Base-by-base conservation (phyloP, 2,113 vertebrate genomes). In the Solenodon paradoxus region DNA sequence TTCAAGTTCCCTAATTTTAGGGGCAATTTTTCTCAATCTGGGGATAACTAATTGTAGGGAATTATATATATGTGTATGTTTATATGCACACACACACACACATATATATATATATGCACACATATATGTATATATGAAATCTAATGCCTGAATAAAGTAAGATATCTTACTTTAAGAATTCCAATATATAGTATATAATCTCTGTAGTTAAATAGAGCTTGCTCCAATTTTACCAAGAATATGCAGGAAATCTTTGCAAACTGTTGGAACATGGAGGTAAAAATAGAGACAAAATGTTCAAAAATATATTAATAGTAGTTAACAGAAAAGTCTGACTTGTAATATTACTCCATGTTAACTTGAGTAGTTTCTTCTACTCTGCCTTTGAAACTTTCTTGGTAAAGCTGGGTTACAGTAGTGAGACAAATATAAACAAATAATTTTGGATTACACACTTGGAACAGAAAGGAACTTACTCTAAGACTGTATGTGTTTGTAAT, bases 261-360 rank as follows among this genome's bases (percentile, higher is more conserved):
- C 42, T 51, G 13, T 90, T 74, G 8, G 13, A 66, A 55, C 35
- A 83, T 3, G 22, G 42, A 77, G 59, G n/a, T 84, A 85, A 95
- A 94, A 90, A 88, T 75, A 90, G 61, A 88, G 84, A 90, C 12
- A 40, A 57, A 66, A 47, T 49, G 10, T 72, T 92, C 51, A 90
- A 90, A 95, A 64, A 47, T 51, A 45, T 84, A 94, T 94, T 83
- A 78, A 83, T 61, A 80, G 64, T 53, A 47, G 38, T 88, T 90
- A 88, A 59, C 6, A 30, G 22, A 88, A 92, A 55, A 53, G 35
- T 92, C 55, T 71, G 77, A 77, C 51, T 47, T 94, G 38, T 78
- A 77, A 63, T 80, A 74, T 45, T 26, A 72, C 16, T 81, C 17
- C 45, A 7, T 91, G 5, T 77, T 92, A 83, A 61, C 1, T 51